Evolutionary conservation across 2,797 vertebrate genomes (phyloP).

Genomic region (Hemibagrus guttatus): DNA sequence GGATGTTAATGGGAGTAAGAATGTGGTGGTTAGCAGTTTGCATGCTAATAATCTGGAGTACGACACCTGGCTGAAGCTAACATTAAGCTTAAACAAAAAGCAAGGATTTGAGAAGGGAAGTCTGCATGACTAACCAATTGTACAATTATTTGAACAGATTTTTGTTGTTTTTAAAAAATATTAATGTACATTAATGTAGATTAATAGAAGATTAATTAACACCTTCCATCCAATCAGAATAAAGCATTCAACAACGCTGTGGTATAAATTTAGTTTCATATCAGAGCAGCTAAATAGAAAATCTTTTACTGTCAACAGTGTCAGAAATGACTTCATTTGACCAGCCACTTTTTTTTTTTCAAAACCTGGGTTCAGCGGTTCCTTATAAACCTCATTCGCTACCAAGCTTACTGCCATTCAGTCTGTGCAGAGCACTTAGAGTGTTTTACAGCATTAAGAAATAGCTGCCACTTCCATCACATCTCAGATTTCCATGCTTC

Average conservation of each 20-base stretch:
- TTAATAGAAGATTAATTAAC: not conserved
- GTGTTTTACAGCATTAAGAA: conserved; percentile 29
- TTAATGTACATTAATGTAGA: not conserved
- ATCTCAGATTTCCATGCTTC: conserved; percentile 48
- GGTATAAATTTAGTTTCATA: not conserved
- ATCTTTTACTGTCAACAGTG: not conserved
- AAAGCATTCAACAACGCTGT: not conserved
- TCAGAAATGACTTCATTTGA: not conserved
- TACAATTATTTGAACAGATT: not conserved
- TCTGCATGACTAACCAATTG: not conserved
- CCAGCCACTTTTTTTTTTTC: not conserved
- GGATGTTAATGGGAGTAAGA: conserved; percentile 27
- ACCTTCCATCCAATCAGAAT: not conserved
- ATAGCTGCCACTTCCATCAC: conserved; percentile 3
- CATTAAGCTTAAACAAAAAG: not conserved
- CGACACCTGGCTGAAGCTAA: not conserved
- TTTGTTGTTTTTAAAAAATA: not conserved
- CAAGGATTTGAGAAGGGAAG: not conserved
- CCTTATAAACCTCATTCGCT: not conserved
- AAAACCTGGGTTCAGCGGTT: not conserved
- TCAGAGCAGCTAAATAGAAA: not conserved
- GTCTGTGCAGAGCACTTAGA: not conserved
- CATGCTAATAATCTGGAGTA: not conserved
- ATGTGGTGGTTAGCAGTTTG: conserved; percentile 20
- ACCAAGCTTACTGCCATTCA: not conserved